Conservation (phyloP, 2,888 invertebrate species). For the Dryadula phaetusa region DNA sequence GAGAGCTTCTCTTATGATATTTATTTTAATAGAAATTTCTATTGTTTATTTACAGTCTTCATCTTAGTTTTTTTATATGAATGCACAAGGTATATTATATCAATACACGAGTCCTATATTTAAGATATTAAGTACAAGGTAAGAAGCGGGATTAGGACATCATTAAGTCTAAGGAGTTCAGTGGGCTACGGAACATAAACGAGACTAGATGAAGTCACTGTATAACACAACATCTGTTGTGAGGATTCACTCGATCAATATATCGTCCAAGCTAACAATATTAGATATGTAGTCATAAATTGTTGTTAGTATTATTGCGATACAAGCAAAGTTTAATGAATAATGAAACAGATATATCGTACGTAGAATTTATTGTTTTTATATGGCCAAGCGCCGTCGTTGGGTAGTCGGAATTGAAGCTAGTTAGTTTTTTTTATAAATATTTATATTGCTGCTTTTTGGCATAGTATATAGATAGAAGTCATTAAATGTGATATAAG, state of each 20-base stretch:
- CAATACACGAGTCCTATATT: neutral
- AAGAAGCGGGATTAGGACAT: slow-evolving; percentile 17
- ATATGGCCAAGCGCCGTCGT: slow-evolving; percentile 4
- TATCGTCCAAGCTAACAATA: slow-evolving; percentile 38
- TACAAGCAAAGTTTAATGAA: slow-evolving; percentile 37
- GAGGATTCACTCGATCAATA: slow-evolving; percentile 36
- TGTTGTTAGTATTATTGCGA: slow-evolving; percentile 30
- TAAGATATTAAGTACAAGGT: neutral
- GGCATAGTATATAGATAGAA: neutral
- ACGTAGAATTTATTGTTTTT: slow-evolving; percentile 22
- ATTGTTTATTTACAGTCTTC: neutral
- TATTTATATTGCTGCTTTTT: no score
- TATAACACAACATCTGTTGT: slow-evolving; percentile 28
- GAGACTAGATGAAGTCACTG: slow-evolving; percentile 13
- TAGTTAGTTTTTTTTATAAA: neutral
- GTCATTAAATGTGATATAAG: no score
- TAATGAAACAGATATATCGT: slow-evolving; percentile 28
- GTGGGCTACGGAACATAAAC: slow-evolving; percentile 9
- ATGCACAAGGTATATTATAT: neutral
- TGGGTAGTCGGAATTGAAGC: neutral
- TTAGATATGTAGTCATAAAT: slow-evolving; percentile 39
- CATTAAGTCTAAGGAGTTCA: slow-evolving; percentile 10
- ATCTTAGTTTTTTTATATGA: neutral
- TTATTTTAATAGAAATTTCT: neutral
- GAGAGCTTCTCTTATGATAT: no score